Conservation (phyloP, 2,888 invertebrate genomes). For the Caenorhabditis angaria region DNA sequence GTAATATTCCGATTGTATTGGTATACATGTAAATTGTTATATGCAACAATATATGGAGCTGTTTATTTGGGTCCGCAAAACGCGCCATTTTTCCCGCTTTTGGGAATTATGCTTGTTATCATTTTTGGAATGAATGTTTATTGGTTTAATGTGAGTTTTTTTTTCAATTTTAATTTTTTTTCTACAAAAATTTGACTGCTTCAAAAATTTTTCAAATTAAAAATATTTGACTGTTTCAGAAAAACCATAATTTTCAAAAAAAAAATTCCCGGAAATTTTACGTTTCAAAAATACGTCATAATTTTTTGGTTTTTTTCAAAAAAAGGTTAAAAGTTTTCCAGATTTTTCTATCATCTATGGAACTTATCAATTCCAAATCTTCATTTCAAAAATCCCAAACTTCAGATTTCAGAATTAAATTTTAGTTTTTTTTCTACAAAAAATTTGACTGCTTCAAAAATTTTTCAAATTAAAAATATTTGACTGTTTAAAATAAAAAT, state of each 20-base stretch:
- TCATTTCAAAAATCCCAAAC: no score
- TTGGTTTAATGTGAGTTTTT: slow-evolving; percentile 62
- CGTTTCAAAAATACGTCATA: no score
- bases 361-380: no score
- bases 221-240: not conserved
- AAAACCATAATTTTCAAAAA: no score
- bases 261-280: no score
- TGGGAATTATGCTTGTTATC: slow-evolving; percentile 57
- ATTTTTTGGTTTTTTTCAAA: no score
- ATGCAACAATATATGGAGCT: slow-evolving; percentile 61
- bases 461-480: not conserved
- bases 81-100: slow-evolving; percentile 55
- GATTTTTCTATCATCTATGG: no score
- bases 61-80: slow-evolving; percentile 61
- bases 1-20: slow-evolving; percentile 63
- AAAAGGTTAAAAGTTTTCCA: no score
- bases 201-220: not conserved
- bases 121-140: slow-evolving; percentile 61
- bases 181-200: not conserved
- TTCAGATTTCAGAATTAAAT: no score
- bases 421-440: not conserved
- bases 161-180: not conserved
- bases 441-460: not conserved
- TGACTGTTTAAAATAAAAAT: not conserved
- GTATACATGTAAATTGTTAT: slow-evolving; percentile 61